phyloP scores from a whole-genome alignment of 2,113 vertebrate species.

The Lagopus leucura region DNA sequence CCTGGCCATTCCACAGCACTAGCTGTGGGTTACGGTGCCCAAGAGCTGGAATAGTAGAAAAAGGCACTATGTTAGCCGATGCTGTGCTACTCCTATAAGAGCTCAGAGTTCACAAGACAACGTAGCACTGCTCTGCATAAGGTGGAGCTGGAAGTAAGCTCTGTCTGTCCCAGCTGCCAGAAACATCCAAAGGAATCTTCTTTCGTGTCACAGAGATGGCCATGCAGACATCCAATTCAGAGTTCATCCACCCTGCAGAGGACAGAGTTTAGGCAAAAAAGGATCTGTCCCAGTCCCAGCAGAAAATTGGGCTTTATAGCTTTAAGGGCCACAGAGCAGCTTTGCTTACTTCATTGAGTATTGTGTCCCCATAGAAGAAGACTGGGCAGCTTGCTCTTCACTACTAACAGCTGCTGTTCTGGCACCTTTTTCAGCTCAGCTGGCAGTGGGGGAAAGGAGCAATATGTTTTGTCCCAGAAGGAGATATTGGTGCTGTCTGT shows the following conservation, averaged over 20 bases:
- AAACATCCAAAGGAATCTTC: background rate
- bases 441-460: background rate
- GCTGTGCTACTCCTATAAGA: rapidly evolving
- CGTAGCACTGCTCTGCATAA: rapidly evolving
- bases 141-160: background rate
- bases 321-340: background rate
- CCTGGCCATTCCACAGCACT: too few relatives aligned
- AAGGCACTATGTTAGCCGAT: background rate
- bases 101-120: rapidly evolving
- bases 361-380: rapidly evolving
- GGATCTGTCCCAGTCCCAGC: background rate
- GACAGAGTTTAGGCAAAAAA: background rate
- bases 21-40: background rate
- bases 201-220: background rate
- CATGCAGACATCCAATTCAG: too few relatives aligned
- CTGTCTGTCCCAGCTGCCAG: background rate
- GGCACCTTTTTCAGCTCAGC: background rate
- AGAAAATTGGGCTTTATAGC: background rate
- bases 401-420: background rate
- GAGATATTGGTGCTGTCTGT: background rate
- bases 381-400: background rate
- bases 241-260: background rate
- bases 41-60: background rate
- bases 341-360: rapidly evolving
- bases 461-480: background rate